A percentile compares a stretch with the other conserved stretches of the same genome.
These are phyloP conservation scores for Procambarus clarkii DNA, from an alignment of 1,140 invertebrate species.

Conservation along the genomic window DNA sequence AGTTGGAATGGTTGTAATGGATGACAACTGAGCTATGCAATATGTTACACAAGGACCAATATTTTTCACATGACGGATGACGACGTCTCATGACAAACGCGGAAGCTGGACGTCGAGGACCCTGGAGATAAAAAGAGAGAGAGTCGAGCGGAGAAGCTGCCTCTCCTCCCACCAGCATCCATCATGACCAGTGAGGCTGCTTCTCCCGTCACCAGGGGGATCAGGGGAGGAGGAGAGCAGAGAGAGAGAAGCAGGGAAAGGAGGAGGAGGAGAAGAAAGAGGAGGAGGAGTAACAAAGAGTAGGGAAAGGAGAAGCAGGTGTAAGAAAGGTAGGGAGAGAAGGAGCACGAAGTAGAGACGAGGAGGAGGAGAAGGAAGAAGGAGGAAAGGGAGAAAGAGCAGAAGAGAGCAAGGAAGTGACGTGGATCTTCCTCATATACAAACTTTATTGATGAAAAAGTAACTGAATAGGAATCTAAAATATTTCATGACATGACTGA, in stretches of 20 bases:
- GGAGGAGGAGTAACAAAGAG: neutral
- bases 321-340: neutral
- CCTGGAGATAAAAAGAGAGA: neutral
- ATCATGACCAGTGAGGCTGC: neutral
- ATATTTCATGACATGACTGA: too few species aligned
- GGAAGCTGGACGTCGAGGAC: neutral
- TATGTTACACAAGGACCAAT: too few species aligned
- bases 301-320: neutral
- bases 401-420: neutral
- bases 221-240: neutral
- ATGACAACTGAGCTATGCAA: too few species aligned
- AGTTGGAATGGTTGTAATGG: too few species aligned
- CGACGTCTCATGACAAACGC: neutral
- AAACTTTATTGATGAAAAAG: too few species aligned
- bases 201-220: neutral
- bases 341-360: neutral
- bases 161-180: neutral
- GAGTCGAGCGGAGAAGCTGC: neutral
- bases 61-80: too few species aligned
- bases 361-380: neutral
- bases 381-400: neutral
- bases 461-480: too few species aligned
- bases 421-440: too few species aligned
- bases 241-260: neutral
- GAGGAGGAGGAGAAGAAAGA: neutral